Evolutionary conservation across 2,888 invertebrate species (phyloP), one percentile per base, ranked within the genome.

Genomic region (Diplolepis rosae): DNA sequence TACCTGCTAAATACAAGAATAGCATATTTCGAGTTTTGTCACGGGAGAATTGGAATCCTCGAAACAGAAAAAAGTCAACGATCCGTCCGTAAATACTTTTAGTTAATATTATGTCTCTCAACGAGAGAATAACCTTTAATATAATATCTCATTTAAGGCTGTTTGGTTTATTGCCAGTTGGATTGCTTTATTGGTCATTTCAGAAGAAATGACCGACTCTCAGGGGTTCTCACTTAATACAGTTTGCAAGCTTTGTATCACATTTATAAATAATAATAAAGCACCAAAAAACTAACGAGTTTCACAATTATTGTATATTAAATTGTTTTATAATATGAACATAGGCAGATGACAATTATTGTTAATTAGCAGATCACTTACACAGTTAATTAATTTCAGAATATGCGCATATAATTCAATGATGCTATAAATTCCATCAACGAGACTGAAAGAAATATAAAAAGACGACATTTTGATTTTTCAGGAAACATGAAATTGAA

Each of bases 101-200:
- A 27, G 54, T 24, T 54, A 24, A 54, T 30, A 54, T 30, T 45
- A 45, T 75, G 48, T 61, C 68, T 69, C 66, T 66, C 74, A 70
- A 24, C 13, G 75, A 73, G 15, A 18, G 7, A 74, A 67, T 71
- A 70, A 71, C 70, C 69, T 77, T 69, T 76, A 78, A 80, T 80
- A 77, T 73, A 74, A 78, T 78, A 75, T 65, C 73, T 35, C 56
- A 70, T 80, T 82, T 82, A 82, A 65, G 79, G 74, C 76, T 80
- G 75, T 79, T 79, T 74, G 78, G 69, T 74, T 78, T 78, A 79
- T 82, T 79, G 79, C 66, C 75, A 79, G 72, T 67, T 30, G 22
- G 66, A 11, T 71, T 45, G 61, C 56, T 76, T 81, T 80, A 82
- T 81, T 77, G 79, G 77, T 42, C 72, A 61, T 75, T 72, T 71